phyloP scores from a whole-genome alignment of 2,113 vertebrate species.

The Zosterops pallidus region DNA sequence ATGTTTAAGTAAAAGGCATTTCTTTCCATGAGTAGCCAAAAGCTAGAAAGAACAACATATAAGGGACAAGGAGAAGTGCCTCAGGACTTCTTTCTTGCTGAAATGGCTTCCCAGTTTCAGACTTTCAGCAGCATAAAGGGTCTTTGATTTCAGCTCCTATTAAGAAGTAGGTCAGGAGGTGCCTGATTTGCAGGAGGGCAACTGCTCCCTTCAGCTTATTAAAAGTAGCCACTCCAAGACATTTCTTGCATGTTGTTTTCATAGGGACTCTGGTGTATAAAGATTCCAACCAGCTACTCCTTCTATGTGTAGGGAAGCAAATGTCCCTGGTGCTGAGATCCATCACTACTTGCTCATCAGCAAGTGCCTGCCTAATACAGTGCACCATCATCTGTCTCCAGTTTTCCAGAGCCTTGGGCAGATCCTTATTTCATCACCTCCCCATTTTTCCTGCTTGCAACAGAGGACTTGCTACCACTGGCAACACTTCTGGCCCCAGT shows the following conservation, averaged over 20 bases:
- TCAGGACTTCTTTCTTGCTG: conserved; percentile 53
- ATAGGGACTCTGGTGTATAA: not conserved
- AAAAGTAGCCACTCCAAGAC: conserved; percentile 20
- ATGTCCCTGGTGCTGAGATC: not conserved
- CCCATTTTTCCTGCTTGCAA: not conserved
- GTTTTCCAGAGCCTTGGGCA: not conserved
- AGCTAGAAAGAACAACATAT: conserved; percentile 64
- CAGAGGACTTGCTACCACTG: not conserved
- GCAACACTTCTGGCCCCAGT: not conserved
- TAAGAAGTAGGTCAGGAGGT: conserved; percentile 49
- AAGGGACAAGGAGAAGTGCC: conserved; percentile 58
- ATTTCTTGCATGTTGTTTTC: not conserved
- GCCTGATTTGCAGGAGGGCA: not conserved
- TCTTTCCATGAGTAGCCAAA: conserved; percentile 84
- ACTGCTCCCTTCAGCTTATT: conserved; percentile 17
- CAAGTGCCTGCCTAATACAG: not conserved
- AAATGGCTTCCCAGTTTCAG: conserved; percentile 49
- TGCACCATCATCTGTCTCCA: not conserved
- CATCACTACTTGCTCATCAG: not conserved
- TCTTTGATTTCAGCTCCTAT: conserved; percentile 72
- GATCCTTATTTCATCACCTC: conserved; percentile 14
- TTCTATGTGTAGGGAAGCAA: not conserved
- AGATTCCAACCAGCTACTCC: not conserved
- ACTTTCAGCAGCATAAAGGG: conserved; percentile 73
- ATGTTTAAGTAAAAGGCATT: conserved; percentile 86